Evolutionary conservation across 2,797 vertebrate genomes (phyloP).

Genomic region (Carcharodon carcharias): DNA sequence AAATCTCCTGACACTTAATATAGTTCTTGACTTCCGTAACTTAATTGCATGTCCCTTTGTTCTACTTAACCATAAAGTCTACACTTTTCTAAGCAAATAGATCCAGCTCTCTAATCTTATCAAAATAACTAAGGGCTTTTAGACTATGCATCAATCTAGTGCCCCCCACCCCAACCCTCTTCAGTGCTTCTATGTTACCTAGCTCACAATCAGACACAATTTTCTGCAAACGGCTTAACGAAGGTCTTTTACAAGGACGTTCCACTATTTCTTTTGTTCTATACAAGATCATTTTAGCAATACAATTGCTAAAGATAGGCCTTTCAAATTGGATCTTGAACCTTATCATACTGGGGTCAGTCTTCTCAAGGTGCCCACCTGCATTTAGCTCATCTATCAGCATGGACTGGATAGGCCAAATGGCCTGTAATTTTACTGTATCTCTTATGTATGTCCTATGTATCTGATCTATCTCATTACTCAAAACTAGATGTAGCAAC

Average conservation of each 20-base stretch:
- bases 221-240: not conserved
- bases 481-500: not conserved
- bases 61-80: not conserved
- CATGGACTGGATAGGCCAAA: too few species aligned
- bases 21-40: not conserved
- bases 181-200: not conserved
- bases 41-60: not conserved
- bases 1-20: not conserved
- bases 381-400: not conserved
- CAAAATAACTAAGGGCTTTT: not conserved
- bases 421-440: too few species aligned
- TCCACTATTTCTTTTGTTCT: not conserved
- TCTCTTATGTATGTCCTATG: too few species aligned
- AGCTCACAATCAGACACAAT: not conserved
- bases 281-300: not conserved
- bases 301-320: not conserved
- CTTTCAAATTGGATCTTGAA: not conserved
- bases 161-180: not conserved
- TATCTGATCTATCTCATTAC: not conserved
- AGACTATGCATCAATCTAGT: not conserved
- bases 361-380: not conserved
- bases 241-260: not conserved
- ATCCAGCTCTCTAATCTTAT: not conserved
- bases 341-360: not conserved
- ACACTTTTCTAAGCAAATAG: not conserved